Evolutionary conservation across 64 coral and sea anemone species (phyloP).

Genomic region (Anthopleura sola): DNA sequence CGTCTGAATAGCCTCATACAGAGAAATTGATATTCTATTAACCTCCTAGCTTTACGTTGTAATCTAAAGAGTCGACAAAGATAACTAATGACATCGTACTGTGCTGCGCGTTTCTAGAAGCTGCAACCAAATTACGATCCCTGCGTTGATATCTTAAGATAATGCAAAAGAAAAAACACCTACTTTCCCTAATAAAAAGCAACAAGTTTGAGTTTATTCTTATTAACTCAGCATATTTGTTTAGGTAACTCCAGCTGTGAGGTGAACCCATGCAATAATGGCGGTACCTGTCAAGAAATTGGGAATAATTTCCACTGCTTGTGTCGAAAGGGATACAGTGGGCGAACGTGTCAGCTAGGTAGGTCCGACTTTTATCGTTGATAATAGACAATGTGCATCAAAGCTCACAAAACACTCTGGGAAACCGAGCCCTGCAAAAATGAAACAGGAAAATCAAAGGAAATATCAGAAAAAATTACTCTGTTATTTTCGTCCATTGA

Average conservation of each 20-base stretch:
- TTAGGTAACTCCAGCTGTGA: conserved; percentile 60
- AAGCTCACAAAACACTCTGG: too few species aligned
- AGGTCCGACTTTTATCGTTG: neutral
- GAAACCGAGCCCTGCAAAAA: too few species aligned
- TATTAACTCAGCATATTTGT: neutral
- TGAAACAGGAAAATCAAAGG: too few species aligned
- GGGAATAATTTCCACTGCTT: conserved; percentile 55
- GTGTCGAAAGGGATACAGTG: conserved; percentile 62
- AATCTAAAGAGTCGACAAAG: too few species aligned
- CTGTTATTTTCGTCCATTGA: too few species aligned
- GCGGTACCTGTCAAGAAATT: conserved; percentile 58
- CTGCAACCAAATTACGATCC: neutral
- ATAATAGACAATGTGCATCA: neutral
- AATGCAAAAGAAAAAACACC: neutral
- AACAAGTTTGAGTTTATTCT: too few species aligned
- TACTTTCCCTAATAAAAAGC: too few species aligned
- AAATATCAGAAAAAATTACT: too few species aligned
- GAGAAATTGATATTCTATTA: neutral
- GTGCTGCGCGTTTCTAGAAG: neutral
- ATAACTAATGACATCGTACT: neutral
- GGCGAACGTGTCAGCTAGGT: conserved; percentile 81
- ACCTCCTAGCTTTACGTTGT: neutral
- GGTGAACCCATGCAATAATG: conserved; percentile 68
- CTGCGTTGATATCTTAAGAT: neutral
- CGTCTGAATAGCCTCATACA: neutral